Conservation (phyloP, 2,797 vertebrate genomes). For the Lagorchestes hirsutus region DNA sequence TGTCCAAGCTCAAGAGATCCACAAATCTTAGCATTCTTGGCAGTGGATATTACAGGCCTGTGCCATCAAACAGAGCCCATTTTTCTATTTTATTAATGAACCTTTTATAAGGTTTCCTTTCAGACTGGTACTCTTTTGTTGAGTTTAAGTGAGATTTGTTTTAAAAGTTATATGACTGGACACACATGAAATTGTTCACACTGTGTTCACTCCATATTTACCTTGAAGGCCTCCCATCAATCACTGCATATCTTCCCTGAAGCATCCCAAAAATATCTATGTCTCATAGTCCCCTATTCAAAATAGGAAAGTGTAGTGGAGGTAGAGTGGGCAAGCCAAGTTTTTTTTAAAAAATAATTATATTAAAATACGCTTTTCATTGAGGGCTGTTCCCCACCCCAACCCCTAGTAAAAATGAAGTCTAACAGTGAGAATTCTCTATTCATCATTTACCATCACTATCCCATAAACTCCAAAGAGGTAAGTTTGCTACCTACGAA, state of each 20-base stretch:
- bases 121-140: neutral
- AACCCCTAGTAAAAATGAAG: neutral
- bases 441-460: neutral
- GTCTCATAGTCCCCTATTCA: neutral
- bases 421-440: neutral
- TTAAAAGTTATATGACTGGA: neutral
- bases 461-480: neutral
- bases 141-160: neutral
- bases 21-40: neutral
- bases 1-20: neutral
- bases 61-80: neutral
- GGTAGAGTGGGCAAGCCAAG: neutral
- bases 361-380: neutral
- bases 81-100: conserved; percentile 5
- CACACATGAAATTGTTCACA: neutral
- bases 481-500: neutral
- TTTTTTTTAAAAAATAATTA: no score
- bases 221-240: neutral
- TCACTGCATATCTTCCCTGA: conserved; percentile 5
- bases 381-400: neutral
- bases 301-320: neutral
- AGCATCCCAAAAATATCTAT: neutral
- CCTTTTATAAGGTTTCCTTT: conserved; percentile 24
- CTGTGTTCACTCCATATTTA: neutral
- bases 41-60: neutral